phyloP scores from a whole-genome alignment of 1,140 invertebrate species.

The Sipha flava region DNA sequence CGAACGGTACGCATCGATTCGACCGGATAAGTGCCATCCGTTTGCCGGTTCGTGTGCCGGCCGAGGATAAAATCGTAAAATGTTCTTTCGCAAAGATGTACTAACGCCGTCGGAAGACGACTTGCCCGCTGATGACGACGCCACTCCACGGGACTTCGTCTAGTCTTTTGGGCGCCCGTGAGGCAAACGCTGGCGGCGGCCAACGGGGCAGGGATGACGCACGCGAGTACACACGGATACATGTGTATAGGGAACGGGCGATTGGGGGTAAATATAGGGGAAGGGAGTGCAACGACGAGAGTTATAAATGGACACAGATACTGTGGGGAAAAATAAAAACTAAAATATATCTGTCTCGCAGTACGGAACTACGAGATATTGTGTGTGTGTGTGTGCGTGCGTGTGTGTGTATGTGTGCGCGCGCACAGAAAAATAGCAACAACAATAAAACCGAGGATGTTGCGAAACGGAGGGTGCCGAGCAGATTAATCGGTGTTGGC shows the following conservation, averaged over 20 bases:
- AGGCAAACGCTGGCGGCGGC: not conserved
- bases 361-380: not conserved
- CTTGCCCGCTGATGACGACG: not conserved
- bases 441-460: slow-evolving; percentile 3
- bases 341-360: not conserved
- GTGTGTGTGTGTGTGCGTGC: not conserved
- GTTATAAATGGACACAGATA: no score
- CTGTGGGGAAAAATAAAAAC: not conserved
- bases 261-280: no score
- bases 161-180: slow-evolving; percentile 13
- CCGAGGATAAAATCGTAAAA: not conserved
- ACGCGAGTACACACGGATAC: not conserved
- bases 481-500: slow-evolving; percentile 28
- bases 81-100: not conserved
- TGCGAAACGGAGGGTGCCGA: not conserved
- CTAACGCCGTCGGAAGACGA: not conserved
- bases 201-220: no score
- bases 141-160: not conserved
- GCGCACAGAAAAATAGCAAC: not conserved
- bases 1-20: not conserved
- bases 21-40: not conserved
- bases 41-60: not conserved
- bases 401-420: not conserved
- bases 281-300: no score
- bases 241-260: not conserved